Evolutionary conservation across 2,888 invertebrate species (phyloP), one percentile per base, ranked within the genome.

Genomic region (Limnephilus lunatus): DNA sequence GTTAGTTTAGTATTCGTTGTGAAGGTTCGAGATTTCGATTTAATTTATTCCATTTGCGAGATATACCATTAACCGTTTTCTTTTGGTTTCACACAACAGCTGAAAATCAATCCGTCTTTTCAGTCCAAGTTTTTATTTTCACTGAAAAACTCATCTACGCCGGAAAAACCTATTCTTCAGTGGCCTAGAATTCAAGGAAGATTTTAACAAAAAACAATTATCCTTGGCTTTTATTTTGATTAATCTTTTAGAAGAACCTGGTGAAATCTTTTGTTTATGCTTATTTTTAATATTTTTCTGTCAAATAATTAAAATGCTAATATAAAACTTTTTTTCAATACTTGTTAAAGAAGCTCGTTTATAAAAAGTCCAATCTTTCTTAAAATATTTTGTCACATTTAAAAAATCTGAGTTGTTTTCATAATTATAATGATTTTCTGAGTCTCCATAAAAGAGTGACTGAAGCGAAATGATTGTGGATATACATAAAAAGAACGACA

Each of bases 221-320:
- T 85, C 35, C 44, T 12, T 15, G 44, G 39, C 85, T 85, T 85
- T 85, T 85, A 85, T 44, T 25, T 4, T 85, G n/a, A 85, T 85
- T 44, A 39, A 32, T 9, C 44, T 39, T 85, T 85, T 44, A 44
- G 44, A 39, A 35, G 30, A 86, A 30, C 48, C n/a, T 86, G 15
- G 48, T 30, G 48, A 82, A 82, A 32, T 30, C 2, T 30, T 15
- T 15, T 9, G 19, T 25, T 68, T 68, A n/a, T 68, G 19, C 12
- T 68, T 68, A 25, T 25, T 9, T 9, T 25, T 25, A 68, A 68
- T 68, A 25, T 25, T 68, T 68, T 68, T 68, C 7, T n/a, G 68
- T n/a, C 68, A 19, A 68, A 25, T 68, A 9, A 68, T 68, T 68
- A 25, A 68, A 68, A 68, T 68, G 9, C 9, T 9, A 25, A 1